Evolutionary conservation across 2,888 invertebrate genomes (phyloP).

Genomic region (Aproaerema taeniolella): DNA sequence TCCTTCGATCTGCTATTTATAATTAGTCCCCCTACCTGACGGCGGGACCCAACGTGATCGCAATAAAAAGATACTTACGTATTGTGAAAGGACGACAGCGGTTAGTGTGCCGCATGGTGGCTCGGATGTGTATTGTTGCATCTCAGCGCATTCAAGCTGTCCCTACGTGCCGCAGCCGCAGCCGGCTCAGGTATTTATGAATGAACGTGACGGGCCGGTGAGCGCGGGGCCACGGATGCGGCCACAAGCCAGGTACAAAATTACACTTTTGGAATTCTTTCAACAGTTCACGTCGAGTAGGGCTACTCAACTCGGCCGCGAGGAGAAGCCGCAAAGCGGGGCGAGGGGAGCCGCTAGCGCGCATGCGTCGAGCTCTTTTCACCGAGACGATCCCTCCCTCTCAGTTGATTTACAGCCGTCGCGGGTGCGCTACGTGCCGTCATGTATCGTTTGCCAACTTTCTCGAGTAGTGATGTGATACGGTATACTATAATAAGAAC

Average conservation of each 20-base stretch:
- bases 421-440: conserved; percentile 72
- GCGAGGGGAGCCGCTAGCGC: conserved; percentile 59
- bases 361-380: conserved; percentile 68
- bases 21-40: conserved; percentile 68
- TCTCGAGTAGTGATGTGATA: conserved; percentile 76
- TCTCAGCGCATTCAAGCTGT: conserved; percentile 25
- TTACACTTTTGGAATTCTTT: conserved; percentile 74
- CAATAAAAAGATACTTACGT: conserved; percentile 58
- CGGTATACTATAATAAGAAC: conserved; percentile 56
- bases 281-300: conserved; percentile 64
- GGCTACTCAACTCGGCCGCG: conserved; percentile 61
- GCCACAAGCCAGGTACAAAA: conserved; percentile 71
- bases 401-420: conserved; percentile 66
- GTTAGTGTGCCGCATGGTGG: conserved; percentile 44
- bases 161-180: conserved; percentile 13
- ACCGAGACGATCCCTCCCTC: conserved; percentile 65
- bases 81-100: conserved; percentile 55
- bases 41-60: conserved; percentile 46
- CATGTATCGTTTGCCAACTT: conserved; percentile 79
- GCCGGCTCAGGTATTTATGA: conserved; percentile 71
- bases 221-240: conserved; percentile 56
- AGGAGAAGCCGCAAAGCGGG: conserved; percentile 74
- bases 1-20: conserved; percentile 48
- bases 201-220: conserved; percentile 70
- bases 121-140: conserved; percentile 40